Base-by-base conservation (phyloP, 2,888 invertebrate genomes). In the Dromius quadrimaculatus region DNA sequence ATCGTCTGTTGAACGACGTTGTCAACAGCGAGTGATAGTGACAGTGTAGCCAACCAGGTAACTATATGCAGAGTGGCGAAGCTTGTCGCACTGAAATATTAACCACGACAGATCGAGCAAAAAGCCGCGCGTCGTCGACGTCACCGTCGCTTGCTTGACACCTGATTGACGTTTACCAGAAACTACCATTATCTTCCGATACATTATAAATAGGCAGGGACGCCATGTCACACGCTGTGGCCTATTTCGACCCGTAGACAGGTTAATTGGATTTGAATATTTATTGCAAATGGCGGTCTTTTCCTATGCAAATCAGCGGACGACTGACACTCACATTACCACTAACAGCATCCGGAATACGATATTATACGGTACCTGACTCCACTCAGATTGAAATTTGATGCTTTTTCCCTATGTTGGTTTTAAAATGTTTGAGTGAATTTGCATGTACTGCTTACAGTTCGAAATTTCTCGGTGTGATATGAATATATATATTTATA, bases 91-190 rank as follows among this genome's bases (percentile, higher is more conserved):
- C 23, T 70, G 47, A 70, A 70, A 70, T 70, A 70, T 70, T 70
- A 62, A 70, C 45, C 47, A 50, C 34, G 32, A 34, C 32, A 59
- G 32, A 61, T 59, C 43, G 59, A 38, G 28, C 38, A 62, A 61
- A 38, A 62, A 47, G 70, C 50, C 22, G 45, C 19, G 61, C 23
- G 43, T 23, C 23, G 57, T 32, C 45, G 47, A 36, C 50, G 65
- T 65, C 65, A 17, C 1, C 50, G 17, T 20, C 17, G 57, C 34
- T 22, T 13, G n/a, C 11, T 73, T 74, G 76, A 78, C 77, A 75
- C 74, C 75, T 79, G 80, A 81, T 79, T 81, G 80, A 79, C 80
- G 78, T 74, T 73, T 78, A 81, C 79, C 77, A 78, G 80, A 77
- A 76, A 79, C 77, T 75, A 76, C 81, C 79, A 81, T 81, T 81